Percentiles rank a stretch among this genome's conserved stretches.
Evolutionary conservation across 1,140 invertebrate genomes (phyloP).

Genomic region (Oppia nitens): DNA sequence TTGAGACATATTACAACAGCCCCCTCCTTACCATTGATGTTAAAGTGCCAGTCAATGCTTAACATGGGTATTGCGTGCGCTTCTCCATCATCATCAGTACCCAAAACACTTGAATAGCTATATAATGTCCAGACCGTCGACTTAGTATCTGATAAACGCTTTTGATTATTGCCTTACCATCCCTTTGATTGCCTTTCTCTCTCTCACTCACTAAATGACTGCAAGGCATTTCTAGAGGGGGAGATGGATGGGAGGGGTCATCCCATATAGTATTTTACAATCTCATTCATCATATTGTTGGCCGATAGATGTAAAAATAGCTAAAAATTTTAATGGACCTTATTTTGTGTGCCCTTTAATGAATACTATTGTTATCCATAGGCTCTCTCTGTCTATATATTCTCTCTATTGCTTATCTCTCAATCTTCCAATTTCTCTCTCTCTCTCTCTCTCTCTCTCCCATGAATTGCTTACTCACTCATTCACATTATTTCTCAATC

Average conservation of each 20-base stretch:
- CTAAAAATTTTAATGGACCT: not conserved
- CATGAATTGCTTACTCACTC: too few relatives aligned
- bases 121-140: not conserved
- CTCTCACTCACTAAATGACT: too few relatives aligned
- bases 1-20: too few relatives aligned
- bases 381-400: too few relatives aligned
- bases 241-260: not conserved
- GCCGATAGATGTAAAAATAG: not conserved
- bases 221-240: not conserved
- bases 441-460: too few relatives aligned
- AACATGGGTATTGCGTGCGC: not conserved
- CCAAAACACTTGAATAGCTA: not conserved
- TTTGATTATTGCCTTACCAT: not conserved
- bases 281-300: not conserved
- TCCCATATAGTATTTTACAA: not conserved
- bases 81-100: not conserved
- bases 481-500: too few relatives aligned
- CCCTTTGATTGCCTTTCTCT: too few relatives aligned
- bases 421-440: too few relatives aligned
- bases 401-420: too few relatives aligned
- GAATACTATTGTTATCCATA: not conserved
- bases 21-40: too few relatives aligned
- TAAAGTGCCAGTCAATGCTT: too few relatives aligned
- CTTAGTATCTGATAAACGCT: not conserved
- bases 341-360: not conserved